Percentiles rank a stretch among this genome's conserved stretches.
These are phyloP conservation scores for Amazona guildingii DNA, from an alignment of 2,113 vertebrate genomes.

Conservation along the genomic window DNA sequence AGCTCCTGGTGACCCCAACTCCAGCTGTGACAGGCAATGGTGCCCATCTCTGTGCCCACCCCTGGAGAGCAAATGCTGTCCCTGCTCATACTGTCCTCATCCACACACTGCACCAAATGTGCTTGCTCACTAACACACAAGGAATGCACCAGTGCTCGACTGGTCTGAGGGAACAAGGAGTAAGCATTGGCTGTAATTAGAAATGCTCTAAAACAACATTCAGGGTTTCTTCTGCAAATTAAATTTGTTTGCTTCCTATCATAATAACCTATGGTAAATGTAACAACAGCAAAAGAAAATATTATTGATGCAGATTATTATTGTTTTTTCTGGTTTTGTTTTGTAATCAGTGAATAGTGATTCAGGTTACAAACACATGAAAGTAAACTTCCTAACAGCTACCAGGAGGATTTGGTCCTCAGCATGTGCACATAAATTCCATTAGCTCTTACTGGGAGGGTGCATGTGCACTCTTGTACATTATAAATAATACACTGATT, in stretches of 20 bases:
- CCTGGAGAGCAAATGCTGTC: fast-evolving
- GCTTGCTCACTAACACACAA: background rate
- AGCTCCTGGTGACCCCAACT: background rate
- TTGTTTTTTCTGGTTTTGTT: background rate
- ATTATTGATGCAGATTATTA: background rate
- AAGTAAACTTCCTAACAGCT: slow-evolving; percentile 28
- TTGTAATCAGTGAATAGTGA: background rate
- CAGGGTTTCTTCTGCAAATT: background rate
- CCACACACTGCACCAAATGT: fast-evolving
- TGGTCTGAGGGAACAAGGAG: background rate
- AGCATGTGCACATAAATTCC: slow-evolving; percentile 35
- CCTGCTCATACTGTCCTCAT: fast-evolving
- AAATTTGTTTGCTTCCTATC: background rate
- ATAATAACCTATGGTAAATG: background rate
- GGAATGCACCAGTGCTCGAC: background rate
- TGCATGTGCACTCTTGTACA: background rate
- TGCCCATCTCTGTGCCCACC: background rate
- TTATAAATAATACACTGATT: slow-evolving; percentile 44
- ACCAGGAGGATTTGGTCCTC: slow-evolving; percentile 23
- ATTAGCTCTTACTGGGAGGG: slow-evolving; percentile 30
- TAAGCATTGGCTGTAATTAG: fast-evolving
- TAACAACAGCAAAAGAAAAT: background rate
- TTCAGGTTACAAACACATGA: background rate
- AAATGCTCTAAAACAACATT: background rate
- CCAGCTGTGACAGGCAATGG: background rate